A percentile compares a stretch with the other conserved stretches of the same genome.
Conservation (phyloP, 2,888 invertebrate species). For the Erebia epiphron region DNA sequence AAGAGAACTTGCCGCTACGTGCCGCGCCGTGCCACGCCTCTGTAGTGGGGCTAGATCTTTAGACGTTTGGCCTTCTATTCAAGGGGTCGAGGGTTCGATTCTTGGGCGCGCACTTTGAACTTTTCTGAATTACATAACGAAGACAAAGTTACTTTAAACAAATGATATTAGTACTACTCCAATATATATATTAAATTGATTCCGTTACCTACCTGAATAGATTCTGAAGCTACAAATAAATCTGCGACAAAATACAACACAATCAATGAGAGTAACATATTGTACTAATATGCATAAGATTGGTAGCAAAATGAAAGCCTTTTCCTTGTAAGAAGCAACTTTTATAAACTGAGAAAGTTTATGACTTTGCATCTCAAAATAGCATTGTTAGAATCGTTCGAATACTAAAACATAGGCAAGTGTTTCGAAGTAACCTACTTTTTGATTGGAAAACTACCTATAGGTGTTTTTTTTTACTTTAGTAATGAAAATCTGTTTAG, state of each 20-base stretch:
- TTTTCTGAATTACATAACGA: no score
- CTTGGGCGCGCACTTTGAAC: no score
- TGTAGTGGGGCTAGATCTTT: no score
- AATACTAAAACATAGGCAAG: conserved; percentile 16
- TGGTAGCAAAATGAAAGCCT: neutral
- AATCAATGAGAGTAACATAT: conserved; percentile 39
- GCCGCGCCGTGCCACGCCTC: no score
- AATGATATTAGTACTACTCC: no score
- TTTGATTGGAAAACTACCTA: neutral
- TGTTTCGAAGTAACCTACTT: neutral
- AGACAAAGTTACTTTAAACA: no score
- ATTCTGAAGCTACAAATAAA: conserved; percentile 33
- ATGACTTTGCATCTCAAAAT: conserved; percentile 49
- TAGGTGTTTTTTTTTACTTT: no score
- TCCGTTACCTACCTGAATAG: conserved; percentile 35
- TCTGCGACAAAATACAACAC: conserved; percentile 29
- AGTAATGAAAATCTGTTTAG: no score
- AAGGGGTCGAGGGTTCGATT: no score
- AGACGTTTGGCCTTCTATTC: no score
- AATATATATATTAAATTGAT: neutral
- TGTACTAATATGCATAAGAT: conserved; percentile 18
- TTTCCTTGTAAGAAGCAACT: conserved; percentile 36
- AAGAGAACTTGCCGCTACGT: no score
- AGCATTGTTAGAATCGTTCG: conserved; percentile 52
- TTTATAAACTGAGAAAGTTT: conserved; percentile 53